These are phyloP conservation scores for Drosophila suzukii DNA, from an alignment of 1,140 invertebrate genomes.

Conservation along the genomic window DNA sequence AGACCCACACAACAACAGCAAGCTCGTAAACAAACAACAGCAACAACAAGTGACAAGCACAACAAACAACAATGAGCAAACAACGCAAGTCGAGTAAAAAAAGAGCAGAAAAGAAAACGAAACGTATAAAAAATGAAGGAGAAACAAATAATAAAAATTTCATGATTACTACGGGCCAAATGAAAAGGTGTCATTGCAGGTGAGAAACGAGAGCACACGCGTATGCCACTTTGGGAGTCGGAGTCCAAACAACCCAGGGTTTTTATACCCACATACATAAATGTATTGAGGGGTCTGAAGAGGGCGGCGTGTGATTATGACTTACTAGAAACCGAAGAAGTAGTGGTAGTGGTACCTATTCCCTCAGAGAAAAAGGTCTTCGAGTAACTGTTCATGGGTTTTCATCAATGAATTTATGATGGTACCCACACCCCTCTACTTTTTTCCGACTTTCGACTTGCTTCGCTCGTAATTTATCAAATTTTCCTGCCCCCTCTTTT, in stretches of 20 bases:
- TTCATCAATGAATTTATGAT: conserved; percentile 81
- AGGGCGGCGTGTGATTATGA: conserved; percentile 9
- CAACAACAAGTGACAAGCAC: conserved; percentile 32
- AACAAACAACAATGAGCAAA: conserved; percentile 41
- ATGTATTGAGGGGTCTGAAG: not conserved
- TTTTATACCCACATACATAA: not conserved
- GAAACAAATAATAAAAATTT: conserved; percentile 48
- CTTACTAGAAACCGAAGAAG: conserved; percentile 14
- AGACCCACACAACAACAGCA: conserved; percentile 36
- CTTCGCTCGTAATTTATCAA: conserved; percentile 24
- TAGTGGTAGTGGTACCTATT: too few species aligned
- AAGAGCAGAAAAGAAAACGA: conserved; percentile 26
- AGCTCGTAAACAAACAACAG: conserved; percentile 16
- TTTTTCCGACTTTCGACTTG: not conserved
- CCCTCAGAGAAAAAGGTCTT: not conserved
- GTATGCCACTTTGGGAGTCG: conserved; percentile 32
- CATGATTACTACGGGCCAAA: conserved; percentile 57
- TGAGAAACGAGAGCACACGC: conserved; percentile 80
- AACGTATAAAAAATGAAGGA: conserved; percentile 17
- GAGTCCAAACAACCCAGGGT: conserved; percentile 1
- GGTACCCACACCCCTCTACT: conserved; percentile 2
- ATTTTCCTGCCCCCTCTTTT: conserved; percentile 15
- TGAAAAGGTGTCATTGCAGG: conserved; percentile 76
- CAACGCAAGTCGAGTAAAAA: conserved; percentile 6
- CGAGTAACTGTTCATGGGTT: conserved; percentile 30